Evolutionary conservation across 2,888 invertebrate species (phyloP).

Genomic region (Dynastes tityus): DNA sequence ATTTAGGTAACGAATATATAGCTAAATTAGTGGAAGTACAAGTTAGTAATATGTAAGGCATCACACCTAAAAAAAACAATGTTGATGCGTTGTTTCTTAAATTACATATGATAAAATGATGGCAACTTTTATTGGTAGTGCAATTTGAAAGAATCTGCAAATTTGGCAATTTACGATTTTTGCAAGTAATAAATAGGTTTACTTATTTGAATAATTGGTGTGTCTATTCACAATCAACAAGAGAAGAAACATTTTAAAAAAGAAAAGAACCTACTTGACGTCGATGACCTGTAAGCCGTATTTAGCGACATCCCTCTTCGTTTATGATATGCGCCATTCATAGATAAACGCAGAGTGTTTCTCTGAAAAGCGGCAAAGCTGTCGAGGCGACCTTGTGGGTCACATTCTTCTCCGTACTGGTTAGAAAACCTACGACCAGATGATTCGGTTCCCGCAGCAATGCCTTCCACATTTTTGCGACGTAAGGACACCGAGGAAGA

Average conservation of each 20-base stretch:
- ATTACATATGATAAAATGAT: too few species aligned
- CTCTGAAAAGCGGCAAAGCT: slow-evolving; percentile 63
- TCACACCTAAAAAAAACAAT: too few species aligned
- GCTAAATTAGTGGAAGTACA: too few species aligned
- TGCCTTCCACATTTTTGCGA: slow-evolving; percentile 60
- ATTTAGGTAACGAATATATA: too few species aligned
- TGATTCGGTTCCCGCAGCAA: slow-evolving; percentile 29
- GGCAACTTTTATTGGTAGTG: too few species aligned
- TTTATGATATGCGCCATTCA: slow-evolving; percentile 51
- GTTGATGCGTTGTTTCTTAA: too few species aligned
- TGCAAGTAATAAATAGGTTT: too few species aligned
- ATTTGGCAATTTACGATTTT: too few species aligned
- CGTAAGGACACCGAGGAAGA: slow-evolving; percentile 56
- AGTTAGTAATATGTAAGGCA: too few species aligned
- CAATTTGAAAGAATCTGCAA: too few species aligned
- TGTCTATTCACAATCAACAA: not conserved
- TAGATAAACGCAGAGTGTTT: slow-evolving; percentile 64
- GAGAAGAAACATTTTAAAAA: not conserved
- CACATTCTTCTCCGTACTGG: slow-evolving; percentile 59
- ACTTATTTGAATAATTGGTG: too few species aligned
- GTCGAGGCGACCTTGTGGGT: slow-evolving; percentile 54
- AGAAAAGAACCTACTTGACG: slow-evolving; percentile 59
- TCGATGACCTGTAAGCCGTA: slow-evolving; percentile 54
- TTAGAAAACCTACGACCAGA: slow-evolving; percentile 39
- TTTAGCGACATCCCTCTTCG: slow-evolving; percentile 29